Evolutionary conservation across 2,113 vertebrate genomes (phyloP), one percentile per base, ranked within the genome.

Genomic region (Marmota monax): DNA sequence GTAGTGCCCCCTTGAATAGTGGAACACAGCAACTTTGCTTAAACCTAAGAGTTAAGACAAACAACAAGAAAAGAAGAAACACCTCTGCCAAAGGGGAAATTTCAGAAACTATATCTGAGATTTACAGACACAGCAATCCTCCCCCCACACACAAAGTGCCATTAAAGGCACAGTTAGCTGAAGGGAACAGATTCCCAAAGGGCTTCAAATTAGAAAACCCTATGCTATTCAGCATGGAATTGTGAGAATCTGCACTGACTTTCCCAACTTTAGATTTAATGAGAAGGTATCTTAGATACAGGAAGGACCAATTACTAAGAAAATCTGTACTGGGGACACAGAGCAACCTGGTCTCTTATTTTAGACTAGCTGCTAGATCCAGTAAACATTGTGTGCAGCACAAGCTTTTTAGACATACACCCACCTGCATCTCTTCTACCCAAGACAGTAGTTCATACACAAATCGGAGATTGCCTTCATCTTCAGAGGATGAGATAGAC

Each of bases 381-480:
- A 45, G 17, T 32, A 48, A 96, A 73, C 61, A 53, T 7, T 0
- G 82, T 16, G 69, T 29, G 16, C 48, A 20, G 17, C 29, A 11
- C 2, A 45, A 67, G 18, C 13, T 88, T 79, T 63, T 51, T 69
- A 14, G 56, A 74, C 4, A 45, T 10, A 63, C 3, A 80, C 98
- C 5, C 95, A 99, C 99, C 99, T 99, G 99, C 22, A 99, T 99
- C 97, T 99, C 99, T 98, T 99, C 99, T 97, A 99, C 99, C 99
- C 99, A 99, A 87, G 99, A 99, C 18, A 99, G 99, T 92, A 99
- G 98, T 98, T 99, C 99, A 4, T 99, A 99, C 94, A 99, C 99
- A 45, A 99, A 99, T 96, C 99, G 99, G 79, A 99, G 99, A 97
- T 98, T 99, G 84, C 99, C 99, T 89, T 99, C 99, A 2, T 99